phyloP scores from a whole-genome alignment of 2,888 invertebrate genomes.

The Andrena praecox region DNA sequence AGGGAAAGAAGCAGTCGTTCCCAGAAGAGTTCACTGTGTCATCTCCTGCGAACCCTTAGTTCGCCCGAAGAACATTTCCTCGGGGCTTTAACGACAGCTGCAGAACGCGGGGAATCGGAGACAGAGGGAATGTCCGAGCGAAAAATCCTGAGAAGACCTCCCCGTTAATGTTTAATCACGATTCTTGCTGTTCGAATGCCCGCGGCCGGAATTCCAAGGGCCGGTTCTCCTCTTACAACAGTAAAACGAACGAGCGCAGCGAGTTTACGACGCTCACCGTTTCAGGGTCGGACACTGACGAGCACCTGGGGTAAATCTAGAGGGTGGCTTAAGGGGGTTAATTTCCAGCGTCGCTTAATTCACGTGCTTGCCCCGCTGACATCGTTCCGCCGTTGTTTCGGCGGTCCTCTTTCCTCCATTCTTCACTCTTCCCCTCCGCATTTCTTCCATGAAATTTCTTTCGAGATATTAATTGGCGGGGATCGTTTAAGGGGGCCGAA shows the following conservation, averaged over 20 bases:
- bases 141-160: conserved; percentile 51
- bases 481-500: background rate
- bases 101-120: conserved; percentile 30
- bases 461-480: background rate
- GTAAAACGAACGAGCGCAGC: conserved; percentile 71
- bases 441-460: background rate
- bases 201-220: conserved; percentile 62
- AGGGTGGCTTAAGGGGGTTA: conserved; percentile 72
- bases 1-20: background rate
- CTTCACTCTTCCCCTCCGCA: background rate
- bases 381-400: conserved; percentile 68
- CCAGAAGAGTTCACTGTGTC: background rate
- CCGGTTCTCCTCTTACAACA: conserved; percentile 61
- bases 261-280: conserved; percentile 70
- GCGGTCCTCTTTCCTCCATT: background rate
- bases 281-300: conserved; percentile 75
- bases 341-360: conserved; percentile 74
- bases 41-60: background rate
- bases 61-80: background rate
- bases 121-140: background rate
- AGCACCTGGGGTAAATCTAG: conserved; percentile 74
- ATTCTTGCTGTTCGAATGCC: conserved; percentile 53
- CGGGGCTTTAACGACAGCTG: conserved; percentile 1
- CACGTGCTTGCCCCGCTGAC: conserved; percentile 72
- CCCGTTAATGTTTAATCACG: conserved; percentile 71